phyloP scores from a whole-genome alignment of 2,113 vertebrate genomes.

The Fregetta grallaria region DNA sequence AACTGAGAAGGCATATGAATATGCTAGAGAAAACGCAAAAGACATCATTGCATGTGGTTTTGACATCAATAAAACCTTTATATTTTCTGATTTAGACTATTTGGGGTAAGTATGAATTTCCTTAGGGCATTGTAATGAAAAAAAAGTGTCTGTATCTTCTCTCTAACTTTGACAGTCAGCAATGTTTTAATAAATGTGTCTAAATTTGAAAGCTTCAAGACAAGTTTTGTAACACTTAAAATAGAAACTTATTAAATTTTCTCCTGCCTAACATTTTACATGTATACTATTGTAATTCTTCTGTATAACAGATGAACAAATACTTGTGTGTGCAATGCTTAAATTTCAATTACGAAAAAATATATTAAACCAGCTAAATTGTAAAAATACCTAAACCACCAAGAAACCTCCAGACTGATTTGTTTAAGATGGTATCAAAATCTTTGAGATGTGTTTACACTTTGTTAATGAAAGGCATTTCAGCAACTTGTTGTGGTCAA shows the following conservation, averaged over 20 bases:
- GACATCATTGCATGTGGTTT: conserved; percentile 98
- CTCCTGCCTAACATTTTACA: not conserved
- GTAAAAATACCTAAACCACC: not conserved
- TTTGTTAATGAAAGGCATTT: not conserved
- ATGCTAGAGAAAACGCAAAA: conserved; percentile 88
- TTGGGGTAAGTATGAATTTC: conserved; percentile 85
- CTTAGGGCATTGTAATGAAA: not conserved
- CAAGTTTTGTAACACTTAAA: not conserved
- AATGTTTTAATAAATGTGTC: not conserved
- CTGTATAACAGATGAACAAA: not conserved
- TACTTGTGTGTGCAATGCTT: not conserved
- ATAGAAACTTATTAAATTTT: not conserved
- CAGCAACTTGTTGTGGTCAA: not conserved
- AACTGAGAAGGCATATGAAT: conserved; percentile 85
- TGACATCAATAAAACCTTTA: conserved; percentile 94
- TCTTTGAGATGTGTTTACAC: not conserved
- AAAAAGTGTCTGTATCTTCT: not conserved
- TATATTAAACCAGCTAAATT: not conserved
- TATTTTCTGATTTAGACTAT: conserved; percentile 96
- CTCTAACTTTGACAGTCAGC: not conserved
- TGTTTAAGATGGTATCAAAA: not conserved
- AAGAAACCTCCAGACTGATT: not conserved
- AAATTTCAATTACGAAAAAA: not conserved
- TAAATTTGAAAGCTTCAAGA: not conserved
- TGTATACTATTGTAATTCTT: not conserved